phyloP scores from a whole-genome alignment of 1,140 invertebrate species.

The Drosophila erecta region DNA sequence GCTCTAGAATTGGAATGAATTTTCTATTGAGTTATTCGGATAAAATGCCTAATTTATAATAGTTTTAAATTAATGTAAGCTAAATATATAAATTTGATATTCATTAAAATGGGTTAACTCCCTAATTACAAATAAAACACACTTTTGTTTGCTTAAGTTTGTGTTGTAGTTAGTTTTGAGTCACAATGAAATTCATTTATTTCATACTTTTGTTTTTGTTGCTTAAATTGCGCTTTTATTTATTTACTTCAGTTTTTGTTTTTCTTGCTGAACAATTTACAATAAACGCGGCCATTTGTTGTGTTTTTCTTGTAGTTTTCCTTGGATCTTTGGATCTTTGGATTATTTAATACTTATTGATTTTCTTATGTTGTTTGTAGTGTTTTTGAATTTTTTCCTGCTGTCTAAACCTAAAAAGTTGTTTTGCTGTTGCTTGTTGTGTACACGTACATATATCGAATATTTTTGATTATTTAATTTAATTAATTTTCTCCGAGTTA shows the following conservation, averaged over 20 bases:
- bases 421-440: constrained; percentile 11
- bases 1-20: no score
- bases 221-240: constrained; percentile 53
- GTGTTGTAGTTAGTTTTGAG: constrained; percentile 45
- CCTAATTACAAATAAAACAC: neutral
- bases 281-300: constrained; percentile 54
- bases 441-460: constrained; percentile 46
- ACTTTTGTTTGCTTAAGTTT: constrained; percentile 1
- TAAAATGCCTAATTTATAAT: no score
- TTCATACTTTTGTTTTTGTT: constrained; percentile 16
- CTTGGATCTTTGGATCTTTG: neutral
- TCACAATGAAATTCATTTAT: constrained; percentile 50
- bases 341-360: constrained; percentile 37
- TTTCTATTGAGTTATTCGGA: no score
- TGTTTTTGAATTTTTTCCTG: constrained; percentile 4
- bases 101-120: no score
- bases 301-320: constrained; percentile 27
- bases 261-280: constrained; percentile 65
- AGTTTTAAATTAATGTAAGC: no score
- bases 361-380: constrained; percentile 6
- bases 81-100: no score
- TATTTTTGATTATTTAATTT: constrained; percentile 47
- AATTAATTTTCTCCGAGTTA: constrained; percentile 19
- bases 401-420: constrained; percentile 20
- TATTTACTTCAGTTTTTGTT: constrained; percentile 35